Conservation (phyloP, 2,797 vertebrate genomes). For the Rhynchonycteris naso region DNA sequence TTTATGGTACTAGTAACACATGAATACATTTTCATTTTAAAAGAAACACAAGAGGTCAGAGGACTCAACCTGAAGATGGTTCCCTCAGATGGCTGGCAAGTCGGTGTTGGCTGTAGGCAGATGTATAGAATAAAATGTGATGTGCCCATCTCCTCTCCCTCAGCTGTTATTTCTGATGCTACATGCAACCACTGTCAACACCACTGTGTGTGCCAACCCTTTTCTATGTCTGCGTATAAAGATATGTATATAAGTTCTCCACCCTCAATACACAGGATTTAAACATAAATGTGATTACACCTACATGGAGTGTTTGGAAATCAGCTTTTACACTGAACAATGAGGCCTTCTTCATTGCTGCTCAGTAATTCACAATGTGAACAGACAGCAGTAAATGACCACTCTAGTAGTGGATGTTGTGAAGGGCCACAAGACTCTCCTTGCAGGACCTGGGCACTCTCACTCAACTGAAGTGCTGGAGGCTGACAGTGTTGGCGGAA, state of each 20-base stretch:
- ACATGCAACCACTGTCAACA: neutral
- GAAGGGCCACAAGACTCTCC: rapidly evolving
- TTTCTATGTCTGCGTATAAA: neutral
- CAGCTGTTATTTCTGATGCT: neutral
- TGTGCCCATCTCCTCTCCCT: neutral
- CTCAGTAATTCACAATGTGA: neutral
- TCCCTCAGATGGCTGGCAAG: neutral
- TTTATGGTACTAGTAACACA: neutral
- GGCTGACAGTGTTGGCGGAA: neutral
- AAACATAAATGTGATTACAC: neutral
- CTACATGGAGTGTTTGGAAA: neutral
- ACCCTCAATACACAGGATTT: neutral
- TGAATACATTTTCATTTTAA: neutral
- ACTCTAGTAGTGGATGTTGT: too few species aligned
- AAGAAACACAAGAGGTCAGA: neutral
- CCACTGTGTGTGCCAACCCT: neutral
- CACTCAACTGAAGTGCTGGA: neutral
- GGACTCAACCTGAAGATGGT: neutral
- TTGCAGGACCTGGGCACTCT: neutral
- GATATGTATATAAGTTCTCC: neutral
- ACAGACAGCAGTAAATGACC: neutral
- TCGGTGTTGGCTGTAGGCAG: neutral
- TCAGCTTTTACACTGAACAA: neutral
- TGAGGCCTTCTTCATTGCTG: neutral
- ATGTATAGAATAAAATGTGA: neutral